Conservation (phyloP, 2,113 vertebrate species). For the Sminthopsis crassicaudata region DNA sequence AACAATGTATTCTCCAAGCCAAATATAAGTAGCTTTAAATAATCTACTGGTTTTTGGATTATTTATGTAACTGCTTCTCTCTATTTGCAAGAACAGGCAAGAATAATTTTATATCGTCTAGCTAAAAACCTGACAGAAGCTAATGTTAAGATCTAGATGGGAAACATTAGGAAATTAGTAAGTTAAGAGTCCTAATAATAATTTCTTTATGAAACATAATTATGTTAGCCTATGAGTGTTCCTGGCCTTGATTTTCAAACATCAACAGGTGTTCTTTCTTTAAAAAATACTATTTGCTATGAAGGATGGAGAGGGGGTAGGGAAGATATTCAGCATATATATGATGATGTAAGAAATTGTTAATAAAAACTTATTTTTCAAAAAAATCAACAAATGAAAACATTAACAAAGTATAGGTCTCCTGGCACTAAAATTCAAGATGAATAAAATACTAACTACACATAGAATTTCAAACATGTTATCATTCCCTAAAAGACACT, state of each 20-base stretch:
- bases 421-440: not conserved
- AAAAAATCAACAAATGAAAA: not conserved
- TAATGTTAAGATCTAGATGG: conserved; percentile 15
- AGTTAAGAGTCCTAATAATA: conserved; percentile 45
- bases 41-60: not conserved
- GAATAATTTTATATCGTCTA: conserved; percentile 33
- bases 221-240: conserved; percentile 22
- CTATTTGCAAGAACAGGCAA: conserved; percentile 32
- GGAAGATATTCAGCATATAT: not conserved
- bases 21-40: conserved; percentile 36
- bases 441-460: not conserved
- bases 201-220: conserved; percentile 35
- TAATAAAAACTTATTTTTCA: not conserved
- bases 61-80: conserved; percentile 30
- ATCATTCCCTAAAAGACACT: not conserved
- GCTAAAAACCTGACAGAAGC: conserved; percentile 18
- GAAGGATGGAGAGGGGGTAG: not conserved
- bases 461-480: not conserved
- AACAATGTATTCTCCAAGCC: conserved; percentile 15
- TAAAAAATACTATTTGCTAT: conserved; percentile 42
- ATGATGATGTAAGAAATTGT: not conserved
- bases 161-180: conserved; percentile 33
- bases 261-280: not conserved
- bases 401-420: not conserved
- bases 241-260: conserved; percentile 34